Evolutionary conservation across 2,888 invertebrate genomes (phyloP).

Genomic region (Onchidella celtica): DNA sequence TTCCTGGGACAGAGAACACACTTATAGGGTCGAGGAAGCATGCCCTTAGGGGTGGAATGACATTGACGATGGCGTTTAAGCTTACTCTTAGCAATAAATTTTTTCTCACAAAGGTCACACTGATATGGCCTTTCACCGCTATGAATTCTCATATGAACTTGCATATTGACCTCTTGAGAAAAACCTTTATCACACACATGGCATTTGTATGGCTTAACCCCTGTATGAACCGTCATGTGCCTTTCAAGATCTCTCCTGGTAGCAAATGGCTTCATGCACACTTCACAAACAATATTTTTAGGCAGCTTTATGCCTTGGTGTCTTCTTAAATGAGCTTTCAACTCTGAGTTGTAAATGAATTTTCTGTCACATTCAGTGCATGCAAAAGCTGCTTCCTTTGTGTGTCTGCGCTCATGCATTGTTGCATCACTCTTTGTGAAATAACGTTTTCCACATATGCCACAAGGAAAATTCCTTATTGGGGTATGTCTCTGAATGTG

Average conservation of each 20-base stretch:
- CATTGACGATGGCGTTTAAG: neutral
- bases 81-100: slow-evolving; percentile 31
- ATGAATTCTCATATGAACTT: slow-evolving; percentile 19
- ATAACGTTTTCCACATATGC: slow-evolving; percentile 7
- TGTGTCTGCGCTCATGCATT: slow-evolving; percentile 28
- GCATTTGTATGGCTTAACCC: slow-evolving; percentile 28
- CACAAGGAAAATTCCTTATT: slow-evolving; percentile 22
- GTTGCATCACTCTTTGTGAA: slow-evolving; percentile 29
- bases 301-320: slow-evolving; percentile 22
- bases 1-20: slow-evolving; percentile 14
- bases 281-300: slow-evolving; percentile 27
- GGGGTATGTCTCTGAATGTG: slow-evolving; percentile 21
- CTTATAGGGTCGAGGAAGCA: slow-evolving; percentile 19
- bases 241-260: slow-evolving; percentile 26
- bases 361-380: slow-evolving; percentile 19
- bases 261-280: slow-evolving; percentile 12
- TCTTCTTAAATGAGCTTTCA: slow-evolving; percentile 20
- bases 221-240: slow-evolving; percentile 16
- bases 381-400: slow-evolving; percentile 15
- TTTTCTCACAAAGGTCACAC: slow-evolving; percentile 34
- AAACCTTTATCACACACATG: slow-evolving; percentile 19
- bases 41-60: slow-evolving; percentile 15
- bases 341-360: slow-evolving; percentile 23
- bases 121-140: slow-evolving; percentile 13
- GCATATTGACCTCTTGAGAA: slow-evolving; percentile 35